Percentiles rank a stretch among this genome's conserved stretches.
phyloP scores from a whole-genome alignment of 2,797 vertebrate genomes.

The Presbytis comata region DNA sequence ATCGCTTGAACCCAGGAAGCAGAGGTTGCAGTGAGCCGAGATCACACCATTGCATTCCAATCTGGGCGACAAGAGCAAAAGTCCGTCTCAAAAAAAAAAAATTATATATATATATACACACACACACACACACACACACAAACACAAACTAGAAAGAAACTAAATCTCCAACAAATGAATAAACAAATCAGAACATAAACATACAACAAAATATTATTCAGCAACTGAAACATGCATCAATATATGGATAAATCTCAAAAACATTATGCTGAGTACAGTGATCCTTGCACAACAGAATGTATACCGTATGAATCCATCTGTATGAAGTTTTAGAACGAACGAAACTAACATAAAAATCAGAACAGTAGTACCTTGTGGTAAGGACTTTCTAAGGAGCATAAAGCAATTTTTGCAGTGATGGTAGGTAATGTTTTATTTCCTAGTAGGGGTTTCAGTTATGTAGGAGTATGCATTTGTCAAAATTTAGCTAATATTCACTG shows the following conservation, averaged over 20 bases:
- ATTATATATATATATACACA: fast-evolving
- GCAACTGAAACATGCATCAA: too few relatives aligned
- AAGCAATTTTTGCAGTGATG: not conserved
- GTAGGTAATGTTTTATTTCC: not conserved
- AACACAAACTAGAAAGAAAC: not conserved
- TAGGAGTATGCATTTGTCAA: not conserved
- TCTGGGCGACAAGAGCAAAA: too few relatives aligned
- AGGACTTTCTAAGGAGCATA: not conserved
- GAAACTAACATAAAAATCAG: not conserved
- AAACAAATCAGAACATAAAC: not conserved
- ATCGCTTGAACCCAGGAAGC: too few relatives aligned
- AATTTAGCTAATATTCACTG: not conserved
- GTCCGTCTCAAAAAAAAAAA: too few relatives aligned
- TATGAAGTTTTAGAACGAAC: not conserved
- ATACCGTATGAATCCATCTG: not conserved
- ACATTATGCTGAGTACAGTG: too few relatives aligned
- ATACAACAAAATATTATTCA: fast-evolving
- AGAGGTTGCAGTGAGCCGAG: too few relatives aligned
- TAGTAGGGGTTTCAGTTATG: not conserved
- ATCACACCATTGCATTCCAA: too few relatives aligned
- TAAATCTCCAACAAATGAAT: fast-evolving
- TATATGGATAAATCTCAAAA: not conserved
- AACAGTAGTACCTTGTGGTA: not conserved
- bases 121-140: too few relatives aligned
- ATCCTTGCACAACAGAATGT: not conserved